These are phyloP conservation scores for Narcine bancroftii DNA, from an alignment of 2,113 vertebrate genomes.

Conservation along the genomic window DNA sequence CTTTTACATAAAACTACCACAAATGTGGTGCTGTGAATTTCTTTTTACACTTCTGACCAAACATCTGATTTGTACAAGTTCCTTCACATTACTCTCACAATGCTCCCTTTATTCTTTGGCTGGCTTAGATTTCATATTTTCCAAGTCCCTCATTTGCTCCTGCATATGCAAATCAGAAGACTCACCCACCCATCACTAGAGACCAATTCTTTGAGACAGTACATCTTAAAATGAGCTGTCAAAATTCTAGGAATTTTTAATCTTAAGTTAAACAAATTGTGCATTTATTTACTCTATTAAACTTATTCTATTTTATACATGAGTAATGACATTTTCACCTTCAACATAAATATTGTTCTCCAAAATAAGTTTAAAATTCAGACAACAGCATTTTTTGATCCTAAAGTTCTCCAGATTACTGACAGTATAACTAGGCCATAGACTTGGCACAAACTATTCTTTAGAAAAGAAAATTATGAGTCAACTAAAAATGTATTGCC, in stretches of 20 bases:
- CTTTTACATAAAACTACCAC: background rate
- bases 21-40: background rate
- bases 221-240: constrained; percentile 12
- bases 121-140: constrained; percentile 9
- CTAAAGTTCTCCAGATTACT: background rate
- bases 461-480: background rate
- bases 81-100: background rate
- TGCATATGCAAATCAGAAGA: background rate
- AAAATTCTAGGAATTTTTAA: constrained; percentile 9
- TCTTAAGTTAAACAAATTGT: background rate
- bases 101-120: constrained; percentile 7
- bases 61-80: background rate
- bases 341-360: background rate
- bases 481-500: background rate
- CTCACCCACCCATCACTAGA: background rate
- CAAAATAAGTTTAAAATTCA: background rate
- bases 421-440: background rate
- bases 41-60: background rate
- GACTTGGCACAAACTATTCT: background rate
- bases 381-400: background rate
- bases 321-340: background rate
- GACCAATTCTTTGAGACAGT: constrained; percentile 14
- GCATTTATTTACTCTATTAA: background rate
- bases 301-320: background rate
- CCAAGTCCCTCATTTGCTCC: background rate